These are phyloP conservation scores for Cataglyphis cursor DNA, from an alignment of 2,888 invertebrate genomes.

Conservation along the genomic window DNA sequence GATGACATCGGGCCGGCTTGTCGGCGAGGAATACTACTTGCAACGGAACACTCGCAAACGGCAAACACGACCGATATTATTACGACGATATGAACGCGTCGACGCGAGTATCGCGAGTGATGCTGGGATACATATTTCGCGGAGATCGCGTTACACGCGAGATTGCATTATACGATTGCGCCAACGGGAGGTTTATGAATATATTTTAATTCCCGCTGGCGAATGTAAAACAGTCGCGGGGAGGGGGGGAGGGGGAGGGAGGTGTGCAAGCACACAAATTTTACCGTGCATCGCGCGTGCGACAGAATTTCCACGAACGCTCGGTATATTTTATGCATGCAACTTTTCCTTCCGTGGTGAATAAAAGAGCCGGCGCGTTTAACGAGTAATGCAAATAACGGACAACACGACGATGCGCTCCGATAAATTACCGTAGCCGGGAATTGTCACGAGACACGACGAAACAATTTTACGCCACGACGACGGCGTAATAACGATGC, in stretches of 20 bases:
- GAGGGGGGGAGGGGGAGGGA: too few relatives aligned
- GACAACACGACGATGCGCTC: background rate
- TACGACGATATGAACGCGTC: background rate
- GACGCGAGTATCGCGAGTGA: background rate
- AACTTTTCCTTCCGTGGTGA: slow-evolving; percentile 8
- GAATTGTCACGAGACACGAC: background rate
- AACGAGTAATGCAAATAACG: slow-evolving; percentile 13
- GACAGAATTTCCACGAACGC: background rate
- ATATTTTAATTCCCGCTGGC: slow-evolving; percentile 8
- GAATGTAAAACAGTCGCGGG: too few relatives aligned
- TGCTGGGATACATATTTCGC: background rate
- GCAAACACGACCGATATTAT: background rate
- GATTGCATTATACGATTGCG: background rate
- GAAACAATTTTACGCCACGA: slow-evolving; percentile 1
- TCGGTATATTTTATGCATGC: slow-evolving; percentile 26
- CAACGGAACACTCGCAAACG: background rate
- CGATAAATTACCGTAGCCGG: slow-evolving; percentile 6
- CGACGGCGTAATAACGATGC: background rate
- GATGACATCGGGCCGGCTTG: background rate
- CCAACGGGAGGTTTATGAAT: background rate
- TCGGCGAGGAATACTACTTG: slow-evolving; percentile 10
- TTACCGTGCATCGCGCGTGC: slow-evolving; percentile 2
- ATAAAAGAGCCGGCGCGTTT: background rate
- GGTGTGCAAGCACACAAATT: background rate
- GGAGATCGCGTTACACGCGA: slow-evolving; percentile 9